Evolutionary conservation across 2,888 invertebrate genomes (phyloP), one percentile per base, ranked within the genome.

Genomic region (Agonopterix arenella): DNA sequence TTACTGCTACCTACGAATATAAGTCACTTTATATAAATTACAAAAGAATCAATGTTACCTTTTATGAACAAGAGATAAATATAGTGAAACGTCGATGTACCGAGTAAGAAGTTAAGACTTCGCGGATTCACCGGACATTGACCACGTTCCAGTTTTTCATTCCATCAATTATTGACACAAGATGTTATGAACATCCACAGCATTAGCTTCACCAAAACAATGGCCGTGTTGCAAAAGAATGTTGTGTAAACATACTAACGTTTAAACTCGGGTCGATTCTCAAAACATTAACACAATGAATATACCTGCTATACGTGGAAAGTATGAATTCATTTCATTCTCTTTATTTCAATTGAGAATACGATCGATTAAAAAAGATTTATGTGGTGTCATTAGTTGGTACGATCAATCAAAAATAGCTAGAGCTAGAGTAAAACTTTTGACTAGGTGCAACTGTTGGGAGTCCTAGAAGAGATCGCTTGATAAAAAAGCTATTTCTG

Each of bases 71-170:
- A 28, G 28, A 28, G 28, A 28, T 40, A 40, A 51, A 44, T 46
- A 49, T 11, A 52, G 42, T 44, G 42, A 16, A 36, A 45, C 11
- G 36, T 7, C 36, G 41, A 48, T 45, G 44, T 44, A 51, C 50
- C 46, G 52, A 54, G 43, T 54, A 54, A 57, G 59, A 64, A 62
- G 65, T 59, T 63, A 60, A 62, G 64, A 67, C 63, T 61, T 52
- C 58, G 62, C 68, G 66, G 74, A 77, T 76, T 61, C 76, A 76
- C 76, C 81, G 82, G 81, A 81, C 83, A 81, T 81, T 70, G 68
- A 66, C 63, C 61, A 68, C 72, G 75, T 75, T 76, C 73, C 73
- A 69, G 62, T 67, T 69, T 68, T 68, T 64, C 60, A 61, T 66
- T 62, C 59, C 59, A 62, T 64, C 57, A 52, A 8, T 8, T 43